Evolutionary conservation across 2,888 invertebrate genomes (phyloP).

Genomic region (Dendrolimus houi): DNA sequence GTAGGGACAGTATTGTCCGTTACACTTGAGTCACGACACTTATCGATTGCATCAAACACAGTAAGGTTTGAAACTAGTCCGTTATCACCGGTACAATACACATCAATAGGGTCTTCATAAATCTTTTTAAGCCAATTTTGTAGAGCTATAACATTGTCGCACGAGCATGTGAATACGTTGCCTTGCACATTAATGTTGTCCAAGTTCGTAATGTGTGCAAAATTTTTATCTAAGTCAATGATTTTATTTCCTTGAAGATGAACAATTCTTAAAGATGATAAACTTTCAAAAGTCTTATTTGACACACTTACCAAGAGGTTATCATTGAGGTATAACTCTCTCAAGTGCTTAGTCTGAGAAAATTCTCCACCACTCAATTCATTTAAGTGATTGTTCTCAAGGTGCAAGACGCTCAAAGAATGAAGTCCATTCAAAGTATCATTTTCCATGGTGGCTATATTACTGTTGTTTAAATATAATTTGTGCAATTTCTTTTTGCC

Average conservation of each 20-base stretch:
- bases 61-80: slow-evolving; percentile 55
- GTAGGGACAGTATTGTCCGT: slow-evolving; percentile 74
- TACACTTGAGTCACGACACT: slow-evolving; percentile 63
- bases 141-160: slow-evolving; percentile 79
- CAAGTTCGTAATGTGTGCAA: slow-evolving; percentile 75
- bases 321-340: slow-evolving; percentile 87
- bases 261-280: slow-evolving; percentile 82
- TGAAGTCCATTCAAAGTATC: slow-evolving; percentile 87
- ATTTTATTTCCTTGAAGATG: slow-evolving; percentile 86
- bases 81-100: slow-evolving; percentile 79
- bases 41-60: slow-evolving; percentile 64
- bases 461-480: slow-evolving; percentile 85
- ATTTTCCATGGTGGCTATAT: slow-evolving; percentile 83
- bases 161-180: slow-evolving; percentile 88
- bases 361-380: slow-evolving; percentile 86
- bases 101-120: slow-evolving; percentile 78
- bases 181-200: slow-evolving; percentile 82
- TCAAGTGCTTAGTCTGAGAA: slow-evolving; percentile 84
- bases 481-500: slow-evolving; percentile 88
- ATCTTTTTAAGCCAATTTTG: slow-evolving; percentile 82
- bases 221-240: slow-evolving; percentile 80
- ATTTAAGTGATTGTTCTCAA: slow-evolving; percentile 84
- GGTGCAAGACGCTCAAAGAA: slow-evolving; percentile 82
- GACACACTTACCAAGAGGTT: slow-evolving; percentile 83
- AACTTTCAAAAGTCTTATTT: slow-evolving; percentile 84